phyloP scores from a whole-genome alignment of 2,888 invertebrate genomes.

The Synergus japonicus region DNA sequence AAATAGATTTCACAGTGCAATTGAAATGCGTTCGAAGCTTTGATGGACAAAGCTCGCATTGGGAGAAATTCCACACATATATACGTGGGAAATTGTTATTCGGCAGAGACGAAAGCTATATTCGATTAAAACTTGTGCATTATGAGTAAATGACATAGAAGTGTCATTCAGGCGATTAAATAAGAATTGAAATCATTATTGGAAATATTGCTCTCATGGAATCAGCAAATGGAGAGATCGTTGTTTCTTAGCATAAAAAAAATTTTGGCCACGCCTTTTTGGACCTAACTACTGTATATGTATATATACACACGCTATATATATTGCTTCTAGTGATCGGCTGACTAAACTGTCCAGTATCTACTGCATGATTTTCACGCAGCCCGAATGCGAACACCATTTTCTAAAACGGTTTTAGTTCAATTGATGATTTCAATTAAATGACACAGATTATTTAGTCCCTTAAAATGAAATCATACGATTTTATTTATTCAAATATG shows the following conservation, averaged over 20 bases:
- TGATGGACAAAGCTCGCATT: neutral
- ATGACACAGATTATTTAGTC: neutral
- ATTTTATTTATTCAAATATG: neutral
- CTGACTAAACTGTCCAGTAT: neutral
- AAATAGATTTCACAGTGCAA: neutral
- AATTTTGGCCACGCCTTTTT: no score
- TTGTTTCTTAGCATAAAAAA: no score
- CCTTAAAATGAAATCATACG: neutral
- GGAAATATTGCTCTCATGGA: neutral
- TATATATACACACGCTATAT: neutral
- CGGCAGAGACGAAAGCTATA: neutral
- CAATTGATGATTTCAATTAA: neutral
- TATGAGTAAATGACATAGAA: neutral
- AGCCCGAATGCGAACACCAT: neutral
- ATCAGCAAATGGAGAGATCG: no score
- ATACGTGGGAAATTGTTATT: neutral
- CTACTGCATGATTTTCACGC: neutral
- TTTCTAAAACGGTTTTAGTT: neutral
- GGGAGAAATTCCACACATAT: neutral
- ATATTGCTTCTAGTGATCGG: neutral
- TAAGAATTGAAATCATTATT: neutral
- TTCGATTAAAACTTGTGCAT: neutral
- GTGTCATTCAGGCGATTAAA: neutral
- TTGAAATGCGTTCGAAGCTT: neutral
- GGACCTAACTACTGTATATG: no score